Conservation (phyloP, 2,888 invertebrate genomes). For the Cheilosia grossa region DNA sequence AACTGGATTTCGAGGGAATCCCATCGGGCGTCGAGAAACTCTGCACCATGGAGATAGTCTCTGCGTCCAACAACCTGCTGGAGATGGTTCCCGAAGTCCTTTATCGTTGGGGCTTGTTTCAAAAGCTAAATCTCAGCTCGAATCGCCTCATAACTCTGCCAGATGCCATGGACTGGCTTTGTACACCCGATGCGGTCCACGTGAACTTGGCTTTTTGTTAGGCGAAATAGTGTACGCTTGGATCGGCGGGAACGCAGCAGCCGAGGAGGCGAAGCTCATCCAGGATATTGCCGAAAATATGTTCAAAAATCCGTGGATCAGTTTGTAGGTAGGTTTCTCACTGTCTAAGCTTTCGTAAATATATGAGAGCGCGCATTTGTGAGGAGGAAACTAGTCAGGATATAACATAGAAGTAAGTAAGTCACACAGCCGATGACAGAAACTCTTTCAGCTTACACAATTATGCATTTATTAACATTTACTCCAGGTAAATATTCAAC, state of each 20-base stretch:
- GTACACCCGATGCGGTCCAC: conserved; percentile 91
- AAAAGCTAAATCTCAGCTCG: conserved; percentile 95
- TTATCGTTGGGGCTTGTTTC: conserved; percentile 96
- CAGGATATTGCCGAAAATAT: conserved; percentile 97
- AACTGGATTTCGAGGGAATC: conserved; percentile 98
- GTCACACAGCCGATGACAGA: background rate
- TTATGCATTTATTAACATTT: conserved; percentile 66
- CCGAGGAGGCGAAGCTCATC: conserved; percentile 93
- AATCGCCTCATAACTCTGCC: conserved; percentile 98
- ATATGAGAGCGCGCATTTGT: too few relatives aligned
- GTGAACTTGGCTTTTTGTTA: conserved; percentile 98
- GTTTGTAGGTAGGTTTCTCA: conserved; percentile 86
- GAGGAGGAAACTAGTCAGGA: too few relatives aligned
- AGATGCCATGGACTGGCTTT: conserved; percentile 98
- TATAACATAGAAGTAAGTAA: conserved; percentile 85
- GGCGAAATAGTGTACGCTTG: conserved; percentile 96
- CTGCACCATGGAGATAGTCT: conserved; percentile 95
- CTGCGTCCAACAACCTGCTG: conserved; percentile 96
- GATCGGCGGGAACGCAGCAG: conserved; percentile 93
- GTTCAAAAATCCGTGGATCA: conserved; percentile 93
- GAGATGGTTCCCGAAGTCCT: conserved; percentile 99
- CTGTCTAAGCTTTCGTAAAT: too few relatives aligned
- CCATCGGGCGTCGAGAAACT: conserved; percentile 99
- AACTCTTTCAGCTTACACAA: conserved; percentile 8
- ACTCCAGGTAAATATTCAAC: conserved; percentile 96